Evolutionary conservation across 1,140 invertebrate species (phyloP).

Genomic region (Cydia strobilella): DNA sequence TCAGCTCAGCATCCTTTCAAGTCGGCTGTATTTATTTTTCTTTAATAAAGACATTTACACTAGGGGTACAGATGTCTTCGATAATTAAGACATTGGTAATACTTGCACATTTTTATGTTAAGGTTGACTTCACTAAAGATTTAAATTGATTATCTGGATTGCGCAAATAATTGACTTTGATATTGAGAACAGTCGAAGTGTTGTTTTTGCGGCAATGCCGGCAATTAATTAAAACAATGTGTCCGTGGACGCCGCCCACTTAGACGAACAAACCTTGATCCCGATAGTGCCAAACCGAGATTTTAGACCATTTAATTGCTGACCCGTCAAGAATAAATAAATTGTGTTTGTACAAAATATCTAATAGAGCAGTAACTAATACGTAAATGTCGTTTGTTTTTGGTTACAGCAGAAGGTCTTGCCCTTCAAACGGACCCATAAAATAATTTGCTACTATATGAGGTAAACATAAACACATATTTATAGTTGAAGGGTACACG

Average conservation of each 20-base stretch:
- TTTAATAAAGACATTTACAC: too few relatives aligned
- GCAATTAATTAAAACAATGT: slow-evolving; percentile 20
- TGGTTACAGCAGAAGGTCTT: too few relatives aligned
- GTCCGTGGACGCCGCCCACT: slow-evolving; percentile 1
- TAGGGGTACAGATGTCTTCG: background rate
- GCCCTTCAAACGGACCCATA: too few relatives aligned
- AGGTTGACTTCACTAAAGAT: background rate
- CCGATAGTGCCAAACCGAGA: background rate
- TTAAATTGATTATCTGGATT: background rate
- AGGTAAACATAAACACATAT: too few relatives aligned
- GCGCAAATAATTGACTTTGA: background rate
- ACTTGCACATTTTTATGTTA: background rate
- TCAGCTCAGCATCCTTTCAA: too few relatives aligned
- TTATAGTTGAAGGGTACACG: too few relatives aligned
- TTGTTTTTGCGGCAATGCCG: slow-evolving; percentile 14
- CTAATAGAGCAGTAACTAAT: background rate
- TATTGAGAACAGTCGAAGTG: background rate
- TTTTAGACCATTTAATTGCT: slow-evolving; percentile 21
- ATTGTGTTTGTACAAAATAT: background rate
- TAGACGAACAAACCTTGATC: slow-evolving; percentile 9
- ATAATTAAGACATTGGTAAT: background rate
- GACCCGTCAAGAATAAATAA: slow-evolving; percentile 3
- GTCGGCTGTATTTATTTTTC: too few relatives aligned
- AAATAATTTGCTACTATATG: too few relatives aligned
- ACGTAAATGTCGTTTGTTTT: background rate